Conservation (phyloP, 2,797 vertebrate genomes). For the Cirrhinus mrigala region DNA sequence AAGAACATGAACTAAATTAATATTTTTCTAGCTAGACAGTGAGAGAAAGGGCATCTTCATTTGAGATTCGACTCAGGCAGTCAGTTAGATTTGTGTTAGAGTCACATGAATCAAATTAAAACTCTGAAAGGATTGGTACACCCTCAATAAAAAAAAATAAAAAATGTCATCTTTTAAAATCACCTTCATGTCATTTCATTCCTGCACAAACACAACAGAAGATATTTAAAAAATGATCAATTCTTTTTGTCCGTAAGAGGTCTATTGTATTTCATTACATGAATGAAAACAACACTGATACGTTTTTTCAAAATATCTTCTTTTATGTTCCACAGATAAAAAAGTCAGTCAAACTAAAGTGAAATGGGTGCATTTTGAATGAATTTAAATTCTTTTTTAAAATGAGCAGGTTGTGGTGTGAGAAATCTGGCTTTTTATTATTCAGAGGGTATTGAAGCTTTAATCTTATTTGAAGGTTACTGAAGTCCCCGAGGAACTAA, state of each 20-base stretch:
- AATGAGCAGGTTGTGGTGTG: neutral
- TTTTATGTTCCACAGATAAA: neutral
- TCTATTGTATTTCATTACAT: neutral
- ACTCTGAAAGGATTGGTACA: neutral
- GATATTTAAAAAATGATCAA: neutral
- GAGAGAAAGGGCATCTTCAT: neutral
- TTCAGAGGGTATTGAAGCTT: conserved; percentile 17
- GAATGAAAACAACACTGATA: no score
- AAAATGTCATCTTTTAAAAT: no score
- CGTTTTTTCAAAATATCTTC: no score
- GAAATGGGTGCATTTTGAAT: no score
- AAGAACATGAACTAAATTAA: neutral
- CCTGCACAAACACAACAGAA: neutral
- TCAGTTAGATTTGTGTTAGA: neutral
- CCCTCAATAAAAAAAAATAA: no score
- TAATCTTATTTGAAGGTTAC: conserved; percentile 32
- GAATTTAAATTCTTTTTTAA: no score
- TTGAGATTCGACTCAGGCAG: neutral
- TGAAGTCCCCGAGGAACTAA: neutral
- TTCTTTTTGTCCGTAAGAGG: neutral
- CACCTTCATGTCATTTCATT: neutral
- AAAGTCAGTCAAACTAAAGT: no score
- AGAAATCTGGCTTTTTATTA: neutral
- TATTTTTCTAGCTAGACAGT: neutral
- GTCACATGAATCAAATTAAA: neutral